Conservation (phyloP, 1,140 invertebrate species). For the Habropoda laboriosa region DNA sequence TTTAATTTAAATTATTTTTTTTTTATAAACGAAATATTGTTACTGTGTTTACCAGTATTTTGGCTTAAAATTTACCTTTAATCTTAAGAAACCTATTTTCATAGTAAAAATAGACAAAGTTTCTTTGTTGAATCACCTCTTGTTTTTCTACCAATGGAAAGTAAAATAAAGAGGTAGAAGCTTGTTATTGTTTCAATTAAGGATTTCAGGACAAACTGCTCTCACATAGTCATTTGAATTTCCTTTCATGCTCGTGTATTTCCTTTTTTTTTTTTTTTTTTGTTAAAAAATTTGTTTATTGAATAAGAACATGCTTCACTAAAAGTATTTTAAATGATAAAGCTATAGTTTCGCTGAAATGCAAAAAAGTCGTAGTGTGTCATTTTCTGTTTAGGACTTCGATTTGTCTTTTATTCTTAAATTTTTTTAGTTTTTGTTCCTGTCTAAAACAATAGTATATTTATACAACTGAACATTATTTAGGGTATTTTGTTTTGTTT, state of each 20-base stretch:
- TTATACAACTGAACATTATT: no score
- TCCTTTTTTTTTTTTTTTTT: background rate
- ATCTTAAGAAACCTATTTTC: no score
- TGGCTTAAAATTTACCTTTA: no score
- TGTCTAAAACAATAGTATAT: no score
- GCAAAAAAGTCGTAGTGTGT: background rate
- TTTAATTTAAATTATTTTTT: no score
- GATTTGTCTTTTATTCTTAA: no score
- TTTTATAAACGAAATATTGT: no score
- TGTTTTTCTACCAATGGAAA: constrained; percentile 19
- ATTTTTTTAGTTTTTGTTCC: no score
- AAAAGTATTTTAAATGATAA: background rate
- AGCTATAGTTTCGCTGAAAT: background rate
- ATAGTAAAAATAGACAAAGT: background rate
- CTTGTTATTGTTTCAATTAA: constrained; percentile 39
- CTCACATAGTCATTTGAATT: constrained; percentile 18
- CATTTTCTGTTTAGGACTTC: background rate
- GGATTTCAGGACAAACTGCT: constrained; percentile 36
- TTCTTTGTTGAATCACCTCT: background rate
- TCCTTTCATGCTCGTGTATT: background rate
- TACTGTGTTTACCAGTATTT: no score
- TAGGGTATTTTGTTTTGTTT: no score
- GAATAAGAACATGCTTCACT: background rate
- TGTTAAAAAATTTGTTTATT: no score
- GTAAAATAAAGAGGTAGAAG: constrained; percentile 50